Evolutionary conservation across 2,888 invertebrate species (phyloP).

Genomic region (Athetis lepigone): DNA sequence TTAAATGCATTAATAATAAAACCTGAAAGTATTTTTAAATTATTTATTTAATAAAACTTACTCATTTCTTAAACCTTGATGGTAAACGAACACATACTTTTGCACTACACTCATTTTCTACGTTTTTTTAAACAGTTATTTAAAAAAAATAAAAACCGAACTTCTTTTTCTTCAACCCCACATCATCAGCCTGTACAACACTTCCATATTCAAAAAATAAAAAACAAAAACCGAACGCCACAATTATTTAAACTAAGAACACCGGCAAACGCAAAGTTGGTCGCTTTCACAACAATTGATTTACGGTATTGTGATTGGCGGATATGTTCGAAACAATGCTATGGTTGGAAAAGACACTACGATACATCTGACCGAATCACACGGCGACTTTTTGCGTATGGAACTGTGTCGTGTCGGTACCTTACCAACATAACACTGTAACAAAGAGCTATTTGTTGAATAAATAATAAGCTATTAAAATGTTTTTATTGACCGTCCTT

Average conservation of each 20-base stretch:
- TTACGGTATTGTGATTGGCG: constrained; percentile 50
- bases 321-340: constrained; percentile 60
- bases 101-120: constrained; percentile 37
- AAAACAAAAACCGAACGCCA: not conserved
- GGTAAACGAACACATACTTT: constrained; percentile 45
- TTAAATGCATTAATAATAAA: too few relatives aligned
- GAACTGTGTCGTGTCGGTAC: constrained; percentile 20
- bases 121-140: not conserved
- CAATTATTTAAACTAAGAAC: constrained; percentile 6
- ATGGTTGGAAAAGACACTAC: constrained; percentile 44
- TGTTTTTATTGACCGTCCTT: constrained; percentile 39
- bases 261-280: constrained; percentile 33
- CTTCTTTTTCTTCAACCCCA: not conserved
- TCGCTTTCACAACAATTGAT: constrained; percentile 58
- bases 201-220: not conserved
- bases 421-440: constrained; percentile 33
- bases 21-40: not conserved
- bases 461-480: constrained; percentile 32
- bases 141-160: too few relatives aligned
- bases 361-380: constrained; percentile 42
- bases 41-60: constrained; percentile 20
- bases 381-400: constrained; percentile 43
- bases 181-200: too few relatives aligned
- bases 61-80: constrained; percentile 50
- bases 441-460: constrained; percentile 47